phyloP scores from a whole-genome alignment of 2,888 invertebrate species.

The Platyscelio sp. region DNA sequence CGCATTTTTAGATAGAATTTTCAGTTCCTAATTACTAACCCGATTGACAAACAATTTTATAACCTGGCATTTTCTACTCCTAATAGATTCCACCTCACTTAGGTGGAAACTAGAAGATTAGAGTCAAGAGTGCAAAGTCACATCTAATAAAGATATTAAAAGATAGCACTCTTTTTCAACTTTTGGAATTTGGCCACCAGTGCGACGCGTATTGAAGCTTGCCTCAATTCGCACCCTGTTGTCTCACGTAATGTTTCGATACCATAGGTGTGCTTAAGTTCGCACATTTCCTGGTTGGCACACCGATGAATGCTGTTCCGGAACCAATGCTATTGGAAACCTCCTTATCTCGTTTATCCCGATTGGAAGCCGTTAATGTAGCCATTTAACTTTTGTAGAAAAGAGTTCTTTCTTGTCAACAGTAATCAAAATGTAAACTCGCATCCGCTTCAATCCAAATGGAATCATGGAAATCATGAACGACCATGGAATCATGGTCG shows the following conservation, averaged over 20 bases:
- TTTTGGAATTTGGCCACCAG: neutral
- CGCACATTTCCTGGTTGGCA: neutral
- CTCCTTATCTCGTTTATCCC: neutral
- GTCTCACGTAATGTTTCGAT: neutral
- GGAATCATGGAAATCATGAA: too few relatives aligned
- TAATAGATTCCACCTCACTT: constrained; percentile 24
- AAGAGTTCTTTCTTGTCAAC: neutral
- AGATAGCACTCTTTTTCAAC: neutral
- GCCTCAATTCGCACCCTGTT: neutral
- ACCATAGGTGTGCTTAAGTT: neutral
- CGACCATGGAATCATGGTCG: neutral
- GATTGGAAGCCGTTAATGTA: neutral
- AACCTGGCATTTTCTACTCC: constrained; percentile 3
- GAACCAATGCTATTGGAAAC: neutral
- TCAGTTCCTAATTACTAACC: neutral
- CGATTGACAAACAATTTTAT: neutral
- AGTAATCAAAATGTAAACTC: neutral
- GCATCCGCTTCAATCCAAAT: neutral
- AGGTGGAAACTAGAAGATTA: neutral
- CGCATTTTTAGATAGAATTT: neutral
- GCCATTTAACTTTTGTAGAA: neutral
- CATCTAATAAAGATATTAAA: neutral
- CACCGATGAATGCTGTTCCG: neutral
- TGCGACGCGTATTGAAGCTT: neutral
- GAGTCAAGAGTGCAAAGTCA: constrained; percentile 4